Conservation (phyloP, 2,113 vertebrate genomes). For the Gopherus flavomarginatus region DNA sequence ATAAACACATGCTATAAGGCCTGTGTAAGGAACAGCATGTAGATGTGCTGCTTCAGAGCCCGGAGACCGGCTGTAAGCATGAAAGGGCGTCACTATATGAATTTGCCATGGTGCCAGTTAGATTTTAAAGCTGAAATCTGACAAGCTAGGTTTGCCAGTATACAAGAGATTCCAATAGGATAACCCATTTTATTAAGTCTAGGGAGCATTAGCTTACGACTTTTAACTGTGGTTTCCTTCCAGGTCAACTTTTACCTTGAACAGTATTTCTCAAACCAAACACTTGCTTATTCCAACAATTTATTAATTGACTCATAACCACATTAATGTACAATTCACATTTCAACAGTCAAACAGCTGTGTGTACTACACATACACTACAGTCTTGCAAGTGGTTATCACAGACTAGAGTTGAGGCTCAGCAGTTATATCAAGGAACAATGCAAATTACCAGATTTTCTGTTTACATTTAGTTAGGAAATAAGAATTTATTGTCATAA, state of each 20-base stretch:
- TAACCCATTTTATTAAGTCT: not conserved
- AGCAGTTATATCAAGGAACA: not conserved
- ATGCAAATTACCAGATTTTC: not conserved
- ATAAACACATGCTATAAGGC: not conserved
- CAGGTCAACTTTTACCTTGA: not conserved
- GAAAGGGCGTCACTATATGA: not conserved
- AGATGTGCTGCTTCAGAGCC: not conserved
- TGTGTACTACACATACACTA: not conserved
- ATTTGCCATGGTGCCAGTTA: no score
- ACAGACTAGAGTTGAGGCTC: not conserved
- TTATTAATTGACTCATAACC: not conserved
- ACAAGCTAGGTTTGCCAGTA: not conserved
- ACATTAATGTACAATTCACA: not conserved
- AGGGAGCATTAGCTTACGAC: not conserved
- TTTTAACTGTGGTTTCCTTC: not conserved
- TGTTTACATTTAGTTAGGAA: not conserved
- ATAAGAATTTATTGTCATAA: not conserved
- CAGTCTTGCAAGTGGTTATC: not conserved
- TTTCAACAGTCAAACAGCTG: not conserved
- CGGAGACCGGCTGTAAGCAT: not conserved
- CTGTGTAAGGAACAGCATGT: fast-evolving
- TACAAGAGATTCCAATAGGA: not conserved
- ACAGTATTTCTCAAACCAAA: not conserved
- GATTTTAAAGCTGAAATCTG: not conserved
- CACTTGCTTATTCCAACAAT: not conserved